Evolutionary conservation across 2,797 vertebrate genomes (phyloP).

Genomic region (Tapirus indicus): DNA sequence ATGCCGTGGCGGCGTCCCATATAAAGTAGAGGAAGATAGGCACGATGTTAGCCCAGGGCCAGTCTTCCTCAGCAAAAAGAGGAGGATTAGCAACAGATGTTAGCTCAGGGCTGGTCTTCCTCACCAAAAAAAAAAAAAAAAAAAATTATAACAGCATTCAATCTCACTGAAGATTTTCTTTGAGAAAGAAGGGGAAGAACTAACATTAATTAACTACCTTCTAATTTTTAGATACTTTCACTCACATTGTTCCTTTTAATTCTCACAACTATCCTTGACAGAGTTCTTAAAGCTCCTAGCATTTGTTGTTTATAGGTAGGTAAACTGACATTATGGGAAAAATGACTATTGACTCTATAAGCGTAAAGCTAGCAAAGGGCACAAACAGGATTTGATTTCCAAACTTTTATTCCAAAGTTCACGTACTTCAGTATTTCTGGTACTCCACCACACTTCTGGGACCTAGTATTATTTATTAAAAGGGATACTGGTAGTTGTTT

Average conservation of each 20-base stretch:
- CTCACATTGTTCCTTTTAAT: neutral
- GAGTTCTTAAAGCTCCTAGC: slow-evolving; percentile 11
- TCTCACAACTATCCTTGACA: neutral
- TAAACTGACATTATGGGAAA: neutral
- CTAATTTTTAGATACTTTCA: neutral
- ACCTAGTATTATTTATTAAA: neutral
- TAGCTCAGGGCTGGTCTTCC: too few relatives aligned
- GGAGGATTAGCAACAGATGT: too few relatives aligned
- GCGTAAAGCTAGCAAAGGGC: neutral
- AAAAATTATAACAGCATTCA: neutral
- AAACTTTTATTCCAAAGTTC: neutral
- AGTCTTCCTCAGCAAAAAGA: too few relatives aligned
- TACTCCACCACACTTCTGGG: neutral
- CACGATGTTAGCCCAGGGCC: too few relatives aligned
- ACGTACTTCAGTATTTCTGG: neutral
- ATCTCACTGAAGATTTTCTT: neutral
- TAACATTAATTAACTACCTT: neutral
- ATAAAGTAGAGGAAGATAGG: too few relatives aligned
- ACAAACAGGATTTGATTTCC: neutral
- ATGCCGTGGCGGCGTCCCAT: too few relatives aligned
- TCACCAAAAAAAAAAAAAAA: too few relatives aligned
- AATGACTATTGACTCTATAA: neutral
- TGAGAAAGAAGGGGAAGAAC: neutral
- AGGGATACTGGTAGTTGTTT: neutral
- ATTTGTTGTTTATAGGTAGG: neutral